phyloP scores from a whole-genome alignment of 1,140 invertebrate genomes.

The Gyrodactylus salaris region DNA sequence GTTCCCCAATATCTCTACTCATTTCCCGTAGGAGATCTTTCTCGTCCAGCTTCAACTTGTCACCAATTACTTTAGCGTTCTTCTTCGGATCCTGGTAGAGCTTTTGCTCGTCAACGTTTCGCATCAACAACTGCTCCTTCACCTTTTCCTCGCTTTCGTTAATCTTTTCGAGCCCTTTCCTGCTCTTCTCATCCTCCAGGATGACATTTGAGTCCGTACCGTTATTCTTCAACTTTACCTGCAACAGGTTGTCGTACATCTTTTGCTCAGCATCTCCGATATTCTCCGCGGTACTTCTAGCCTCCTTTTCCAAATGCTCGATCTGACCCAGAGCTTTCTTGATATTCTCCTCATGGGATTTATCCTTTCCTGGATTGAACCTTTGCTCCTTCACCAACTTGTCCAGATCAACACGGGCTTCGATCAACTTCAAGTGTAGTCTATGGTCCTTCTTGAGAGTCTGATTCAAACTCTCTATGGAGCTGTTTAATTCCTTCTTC shows the following conservation, averaged over 20 bases:
- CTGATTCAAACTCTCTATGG: neutral
- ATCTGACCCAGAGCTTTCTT: too few relatives aligned
- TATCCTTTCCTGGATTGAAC: neutral
- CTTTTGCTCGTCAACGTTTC: neutral
- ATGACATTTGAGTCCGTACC: neutral
- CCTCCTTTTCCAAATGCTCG: too few relatives aligned
- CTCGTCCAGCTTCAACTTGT: neutral
- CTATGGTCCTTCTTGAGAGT: neutral
- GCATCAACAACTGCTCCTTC: neutral
- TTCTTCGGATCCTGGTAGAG: too few relatives aligned
- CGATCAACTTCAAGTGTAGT: neutral
- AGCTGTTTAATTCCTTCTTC: neutral
- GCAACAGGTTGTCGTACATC: neutral
- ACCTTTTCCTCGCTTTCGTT: neutral
- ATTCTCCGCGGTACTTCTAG: too few relatives aligned
- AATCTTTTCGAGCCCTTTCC: neutral
- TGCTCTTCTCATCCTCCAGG: neutral
- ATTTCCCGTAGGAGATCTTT: neutral
- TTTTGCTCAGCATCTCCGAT: neutral
- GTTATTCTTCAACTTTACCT: neutral
- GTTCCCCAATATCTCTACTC: neutral
- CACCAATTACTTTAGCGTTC: neutral
- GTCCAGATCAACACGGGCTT: neutral
- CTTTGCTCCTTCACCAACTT: neutral
- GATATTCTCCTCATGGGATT: neutral